phyloP scores from a whole-genome alignment of 1,140 invertebrate species.

The Penaeus vannamei region DNA sequence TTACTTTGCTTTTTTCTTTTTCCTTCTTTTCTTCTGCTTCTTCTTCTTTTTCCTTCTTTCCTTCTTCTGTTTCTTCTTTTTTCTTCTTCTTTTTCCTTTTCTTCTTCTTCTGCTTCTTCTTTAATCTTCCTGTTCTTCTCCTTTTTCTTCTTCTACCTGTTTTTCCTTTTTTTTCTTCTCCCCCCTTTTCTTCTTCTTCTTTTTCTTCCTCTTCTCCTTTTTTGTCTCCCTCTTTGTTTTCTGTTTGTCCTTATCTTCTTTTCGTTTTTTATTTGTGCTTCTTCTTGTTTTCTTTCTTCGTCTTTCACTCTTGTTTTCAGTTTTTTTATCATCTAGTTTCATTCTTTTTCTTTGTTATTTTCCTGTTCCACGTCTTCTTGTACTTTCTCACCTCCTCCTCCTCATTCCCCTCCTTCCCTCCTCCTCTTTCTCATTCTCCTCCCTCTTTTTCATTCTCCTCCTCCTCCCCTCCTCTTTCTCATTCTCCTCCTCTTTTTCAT shows the following conservation, averaged over 20 bases:
- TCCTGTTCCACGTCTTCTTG: background rate
- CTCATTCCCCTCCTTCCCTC: slow-evolving; percentile 1
- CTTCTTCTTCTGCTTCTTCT: too few species aligned
- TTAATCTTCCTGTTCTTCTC: too few species aligned
- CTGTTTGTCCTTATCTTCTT: background rate
- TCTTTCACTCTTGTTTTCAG: background rate
- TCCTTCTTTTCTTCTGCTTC: background rate
- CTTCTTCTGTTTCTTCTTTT: background rate
- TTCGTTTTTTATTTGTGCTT: background rate
- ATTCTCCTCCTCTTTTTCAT: too few species aligned
- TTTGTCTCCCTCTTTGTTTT: background rate
- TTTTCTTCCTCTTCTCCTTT: slow-evolving; percentile 12
- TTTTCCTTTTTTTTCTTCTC: background rate
- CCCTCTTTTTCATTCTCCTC: too few species aligned
- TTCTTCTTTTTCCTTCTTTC: background rate
- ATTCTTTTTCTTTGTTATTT: background rate
- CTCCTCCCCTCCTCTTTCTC: slow-evolving; percentile 10
- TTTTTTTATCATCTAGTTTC: background rate
- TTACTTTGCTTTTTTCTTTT: background rate
- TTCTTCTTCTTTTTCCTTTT: too few species aligned
- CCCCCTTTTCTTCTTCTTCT: too few species aligned
- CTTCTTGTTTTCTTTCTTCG: background rate
- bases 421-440: slow-evolving; percentile 3
- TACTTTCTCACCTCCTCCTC: background rate
- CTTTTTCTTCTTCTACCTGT: background rate